Base-by-base conservation (phyloP, 2,113 vertebrate genomes). In the Tupaia chinensis region DNA sequence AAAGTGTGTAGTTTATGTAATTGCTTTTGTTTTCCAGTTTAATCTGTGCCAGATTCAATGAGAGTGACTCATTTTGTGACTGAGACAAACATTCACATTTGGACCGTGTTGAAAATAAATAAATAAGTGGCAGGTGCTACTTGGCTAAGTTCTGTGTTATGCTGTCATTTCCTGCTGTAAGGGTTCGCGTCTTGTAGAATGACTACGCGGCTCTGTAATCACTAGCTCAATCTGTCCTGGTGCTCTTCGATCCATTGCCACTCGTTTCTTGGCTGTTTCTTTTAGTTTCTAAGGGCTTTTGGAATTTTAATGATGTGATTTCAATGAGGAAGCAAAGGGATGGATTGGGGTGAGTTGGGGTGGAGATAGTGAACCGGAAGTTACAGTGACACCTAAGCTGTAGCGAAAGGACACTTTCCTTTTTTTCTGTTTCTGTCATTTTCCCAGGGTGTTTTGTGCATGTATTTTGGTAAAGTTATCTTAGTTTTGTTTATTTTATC, bases 1-100 rank as follows among this genome's bases (percentile, higher is more conserved):
- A 97, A 94, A 98, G 98, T 98, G 98, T 98, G 98, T 98, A 98
- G 97, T 98, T 98, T 98, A 97, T 98, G 98, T 98, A 98, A 99
- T 98, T 98, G 98, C 98, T 98, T 98, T 98, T 99, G 98, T 97
- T 98, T 98, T 98, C 98, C 93, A 89, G 93, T 96, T 97, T 98
- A 95, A 94, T 98, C 87, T 95, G 98, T 98, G 97, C 98, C 98
- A 98, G 97, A 98, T 98, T 97, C 98, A 97, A 85, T 97, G 98
- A 98, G 98, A 95, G 97, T 98, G 98, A 98, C 98, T 99, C 98
- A 98, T 98, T 98, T 95, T 96, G 93, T 96, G 97, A 97, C 97
- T 69, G 98, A 98, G 98, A 98, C 98, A 98, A 98, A 98, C 82
- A 97, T 97, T 98, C 98, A n/a, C 98, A 98, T 99, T 98, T 97